Evolutionary conservation across 1,140 invertebrate species (phyloP).

Genomic region (Neodiprion virginianus): DNA sequence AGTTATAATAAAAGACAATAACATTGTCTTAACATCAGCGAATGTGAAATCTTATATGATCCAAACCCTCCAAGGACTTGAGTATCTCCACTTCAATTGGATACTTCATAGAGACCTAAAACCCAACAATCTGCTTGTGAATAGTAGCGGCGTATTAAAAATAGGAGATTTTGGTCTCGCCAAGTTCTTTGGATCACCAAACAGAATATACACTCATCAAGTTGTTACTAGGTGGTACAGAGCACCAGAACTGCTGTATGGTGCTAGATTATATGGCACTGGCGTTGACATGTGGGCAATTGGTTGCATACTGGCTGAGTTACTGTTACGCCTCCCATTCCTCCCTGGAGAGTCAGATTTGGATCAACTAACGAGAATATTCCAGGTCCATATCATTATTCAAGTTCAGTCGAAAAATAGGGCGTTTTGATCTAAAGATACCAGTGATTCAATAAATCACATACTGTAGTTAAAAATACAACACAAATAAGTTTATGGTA

Average conservation of each 20-base stretch:
- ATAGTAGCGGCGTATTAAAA: constrained; percentile 91
- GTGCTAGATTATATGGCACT: constrained; percentile 91
- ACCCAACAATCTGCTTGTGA: constrained; percentile 97
- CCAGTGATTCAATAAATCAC: background rate
- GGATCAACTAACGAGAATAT: constrained; percentile 95
- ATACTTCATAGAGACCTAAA: constrained; percentile 98
- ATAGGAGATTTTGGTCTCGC: constrained; percentile 99
- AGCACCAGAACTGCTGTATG: constrained; percentile 94
- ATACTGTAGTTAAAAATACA: constrained; percentile 1
- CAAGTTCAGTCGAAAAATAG: constrained; percentile 10
- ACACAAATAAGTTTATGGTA: background rate
- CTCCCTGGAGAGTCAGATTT: constrained; percentile 96
- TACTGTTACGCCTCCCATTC: constrained; percentile 90
- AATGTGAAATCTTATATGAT: constrained; percentile 97
- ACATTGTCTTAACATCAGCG: constrained; percentile 87
- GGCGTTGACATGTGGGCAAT: constrained; percentile 99
- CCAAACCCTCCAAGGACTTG: constrained; percentile 93
- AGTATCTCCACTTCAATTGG: constrained; percentile 97
- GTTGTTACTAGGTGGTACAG: constrained; percentile 96
- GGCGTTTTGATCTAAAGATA: constrained; percentile 7
- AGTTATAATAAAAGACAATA: constrained; percentile 86
- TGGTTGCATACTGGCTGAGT: constrained; percentile 96
- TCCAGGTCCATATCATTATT: constrained; percentile 70
- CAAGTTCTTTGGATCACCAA: constrained; percentile 96
- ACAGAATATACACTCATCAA: constrained; percentile 96